Evolutionary conservation across 1,140 invertebrate species (phyloP).

Genomic region (Melitaea cinxia): DNA sequence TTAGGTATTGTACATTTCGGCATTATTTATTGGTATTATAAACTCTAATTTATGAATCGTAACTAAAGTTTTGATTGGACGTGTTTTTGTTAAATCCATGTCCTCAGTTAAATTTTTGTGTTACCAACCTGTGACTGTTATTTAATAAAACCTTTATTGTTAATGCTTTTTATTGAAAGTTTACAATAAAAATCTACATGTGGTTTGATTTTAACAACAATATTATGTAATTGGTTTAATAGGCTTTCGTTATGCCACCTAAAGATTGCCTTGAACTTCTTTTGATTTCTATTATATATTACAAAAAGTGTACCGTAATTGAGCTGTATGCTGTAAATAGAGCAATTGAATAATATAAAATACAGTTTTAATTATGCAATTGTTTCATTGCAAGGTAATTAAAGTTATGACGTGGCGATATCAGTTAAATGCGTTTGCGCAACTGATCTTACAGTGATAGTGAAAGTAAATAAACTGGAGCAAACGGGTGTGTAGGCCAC

Average conservation of each 20-base stretch:
- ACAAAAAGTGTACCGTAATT: too few relatives aligned
- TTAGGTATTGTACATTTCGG: conserved; percentile 30
- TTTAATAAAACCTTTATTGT: conserved; percentile 14
- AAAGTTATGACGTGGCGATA: conserved; percentile 42
- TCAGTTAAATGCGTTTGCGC: conserved; percentile 54
- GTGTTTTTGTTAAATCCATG: not conserved
- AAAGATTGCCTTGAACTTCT: too few relatives aligned
- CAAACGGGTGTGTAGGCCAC: conserved; percentile 55
- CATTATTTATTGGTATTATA: conserved; percentile 30
- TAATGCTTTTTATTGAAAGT: conserved; percentile 7
- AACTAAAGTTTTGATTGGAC: not conserved
- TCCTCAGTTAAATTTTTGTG: conserved; percentile 2
- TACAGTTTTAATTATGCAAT: conserved; percentile 31
- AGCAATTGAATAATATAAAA: conserved; percentile 4
- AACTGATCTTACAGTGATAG: conserved; percentile 69
- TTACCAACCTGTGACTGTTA: conserved; percentile 3
- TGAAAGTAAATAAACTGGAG: conserved; percentile 72
- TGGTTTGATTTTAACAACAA: not conserved
- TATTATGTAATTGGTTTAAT: too few relatives aligned
- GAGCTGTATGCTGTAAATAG: too few relatives aligned
- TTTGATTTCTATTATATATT: too few relatives aligned
- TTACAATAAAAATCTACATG: not conserved
- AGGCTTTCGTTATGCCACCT: too few relatives aligned
- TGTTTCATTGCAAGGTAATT: conserved; percentile 33
- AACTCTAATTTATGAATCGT: not conserved